Conservation (phyloP, 2,888 invertebrate species). For the Drosophila nr. perissopoda region DNA sequence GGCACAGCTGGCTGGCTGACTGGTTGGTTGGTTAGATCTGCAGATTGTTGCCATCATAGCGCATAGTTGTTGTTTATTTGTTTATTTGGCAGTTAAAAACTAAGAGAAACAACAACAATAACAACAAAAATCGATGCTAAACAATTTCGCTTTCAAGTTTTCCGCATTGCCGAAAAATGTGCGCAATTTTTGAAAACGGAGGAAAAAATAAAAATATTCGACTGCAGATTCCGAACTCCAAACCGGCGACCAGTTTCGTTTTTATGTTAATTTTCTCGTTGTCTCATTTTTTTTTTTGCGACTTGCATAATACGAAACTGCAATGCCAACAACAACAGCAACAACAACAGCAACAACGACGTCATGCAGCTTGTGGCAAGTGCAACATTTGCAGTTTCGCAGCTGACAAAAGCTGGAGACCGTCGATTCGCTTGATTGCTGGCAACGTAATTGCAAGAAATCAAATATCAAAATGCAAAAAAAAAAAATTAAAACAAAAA, state of each 20-base stretch:
- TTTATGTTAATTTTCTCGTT: conserved; percentile 36
- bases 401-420: conserved; percentile 62
- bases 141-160: conserved; percentile 69
- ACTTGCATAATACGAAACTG: conserved; percentile 66
- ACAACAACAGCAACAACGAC: conserved; percentile 17
- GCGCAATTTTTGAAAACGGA: conserved; percentile 42
- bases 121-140: conserved; percentile 31
- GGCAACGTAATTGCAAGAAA: conserved; percentile 72
- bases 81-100: conserved; percentile 62
- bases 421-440: conserved; percentile 70
- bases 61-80: conserved; percentile 66
- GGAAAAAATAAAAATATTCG: conserved; percentile 7
- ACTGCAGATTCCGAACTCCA: conserved; percentile 18
- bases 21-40: conserved; percentile 25
- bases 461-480: conserved; percentile 49
- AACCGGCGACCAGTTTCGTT: conserved; percentile 66
- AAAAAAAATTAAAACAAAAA: conserved; percentile 9
- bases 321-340: conserved; percentile 16
- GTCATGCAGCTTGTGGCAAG: conserved; percentile 57
- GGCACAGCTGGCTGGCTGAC: conserved; percentile 40
- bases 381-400: conserved; percentile 65
- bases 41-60: conserved; percentile 45
- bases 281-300: conserved; percentile 13
- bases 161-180: conserved; percentile 56
- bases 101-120: conserved; percentile 25